Base-by-base conservation (phyloP, 2,888 invertebrate species). In the Athalia circularis region DNA sequence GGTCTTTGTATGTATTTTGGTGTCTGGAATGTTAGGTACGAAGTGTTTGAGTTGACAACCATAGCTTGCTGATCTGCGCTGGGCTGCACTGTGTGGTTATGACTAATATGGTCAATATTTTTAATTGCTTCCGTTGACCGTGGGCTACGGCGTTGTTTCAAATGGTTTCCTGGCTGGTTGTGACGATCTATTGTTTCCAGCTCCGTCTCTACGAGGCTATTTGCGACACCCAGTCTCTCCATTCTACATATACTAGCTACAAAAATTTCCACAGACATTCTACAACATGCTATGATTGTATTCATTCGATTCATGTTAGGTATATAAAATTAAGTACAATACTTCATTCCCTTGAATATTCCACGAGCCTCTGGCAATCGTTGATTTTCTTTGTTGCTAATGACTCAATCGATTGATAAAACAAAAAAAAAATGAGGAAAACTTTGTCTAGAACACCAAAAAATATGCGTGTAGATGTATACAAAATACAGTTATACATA, bases 221-320 rank as follows among this genome's bases (percentile, higher is more conserved):
- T 29, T 0, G 45, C 43, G 84, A 90, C 86, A 83, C 86, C 89
- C 89, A 90, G 85, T 81, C 88, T 90, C 88, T 90, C 87, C 89
- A 89, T 89, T 87, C 88, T 86, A 85, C 88, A 89, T 83, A 90
- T 85, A 88, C 87, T 89, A 85, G 86, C 90, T 90, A 90, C 87
- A 89, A 89, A 88, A 85, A 86, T 84, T 72, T 86, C 82, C 82
- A 88, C 87, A 88, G 87, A 86, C 85, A 87, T 87, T 87, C 88
- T 87, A 87, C 85, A 87, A 87, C 89, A 89, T 89, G 89, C 89
- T 87, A 85, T 86, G 83, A 81, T 85, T 84, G 84, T 83, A 85
- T 85, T 84, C 81, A 81, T 81, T 85, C 29, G 29, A 29, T 29
- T 82, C 68, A 68, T 68, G 68, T n/a, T 52, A 48, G 6, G 29